Percentiles rank a stretch among this genome's conserved stretches.
Conservation (phyloP, 2,888 invertebrate species). For the Brachypterus glaber region DNA sequence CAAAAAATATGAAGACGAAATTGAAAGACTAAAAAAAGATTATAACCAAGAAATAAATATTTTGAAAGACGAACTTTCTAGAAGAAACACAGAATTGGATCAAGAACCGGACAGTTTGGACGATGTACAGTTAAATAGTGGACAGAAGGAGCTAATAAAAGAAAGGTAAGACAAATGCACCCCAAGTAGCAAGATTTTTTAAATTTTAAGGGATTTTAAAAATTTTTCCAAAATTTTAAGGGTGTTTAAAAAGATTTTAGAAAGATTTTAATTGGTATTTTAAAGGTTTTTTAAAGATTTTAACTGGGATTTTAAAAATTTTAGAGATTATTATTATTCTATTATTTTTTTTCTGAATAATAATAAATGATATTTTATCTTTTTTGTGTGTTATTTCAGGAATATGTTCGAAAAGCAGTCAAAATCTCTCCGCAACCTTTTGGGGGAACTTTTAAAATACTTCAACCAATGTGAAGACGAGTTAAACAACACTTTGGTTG, state of each 20-base stretch:
- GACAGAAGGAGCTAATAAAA: conserved; percentile 48
- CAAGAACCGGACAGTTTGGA: conserved; percentile 36
- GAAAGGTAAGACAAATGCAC: conserved; percentile 55
- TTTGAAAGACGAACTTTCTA: conserved; percentile 34
- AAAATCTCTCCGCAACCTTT: conserved; percentile 52
- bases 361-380: conserved; percentile 5
- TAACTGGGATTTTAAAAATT: conserved; percentile 1
- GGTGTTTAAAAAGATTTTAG: too few relatives aligned
- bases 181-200: too few relatives aligned
- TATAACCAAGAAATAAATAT: conserved; percentile 54
- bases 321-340: too few relatives aligned
- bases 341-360: conserved; percentile 3
- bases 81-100: conserved; percentile 32
- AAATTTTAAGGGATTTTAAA: too few relatives aligned
- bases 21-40: conserved; percentile 46
- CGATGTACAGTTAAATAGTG: conserved; percentile 48
- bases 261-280: too few relatives aligned
- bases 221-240: too few relatives aligned
- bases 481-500: conserved; percentile 63
- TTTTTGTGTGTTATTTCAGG: conserved; percentile 35
- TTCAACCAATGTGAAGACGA: conserved; percentile 70
- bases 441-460: conserved; percentile 62
- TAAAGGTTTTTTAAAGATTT: neutral
- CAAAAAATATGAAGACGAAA: conserved; percentile 53
- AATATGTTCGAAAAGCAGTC: conserved; percentile 59